Percentiles rank a stretch among this genome's conserved stretches.
These are phyloP conservation scores for Drosophila murphyi DNA, from an alignment of 1,140 invertebrate species.

Conservation along the genomic window DNA sequence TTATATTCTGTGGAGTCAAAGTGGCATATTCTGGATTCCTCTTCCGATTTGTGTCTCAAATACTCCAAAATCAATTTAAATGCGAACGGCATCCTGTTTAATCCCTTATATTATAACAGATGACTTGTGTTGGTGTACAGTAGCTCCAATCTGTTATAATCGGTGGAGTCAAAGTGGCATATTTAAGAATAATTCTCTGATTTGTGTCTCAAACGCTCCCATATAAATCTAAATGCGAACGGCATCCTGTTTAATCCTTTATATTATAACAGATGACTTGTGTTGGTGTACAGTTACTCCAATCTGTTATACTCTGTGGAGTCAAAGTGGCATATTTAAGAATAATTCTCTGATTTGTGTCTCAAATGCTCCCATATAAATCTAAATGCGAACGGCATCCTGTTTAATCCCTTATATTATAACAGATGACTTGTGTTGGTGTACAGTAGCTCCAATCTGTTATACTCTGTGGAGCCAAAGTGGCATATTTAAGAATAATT, in stretches of 20 bases:
- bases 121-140: slow-evolving; percentile 45
- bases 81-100: slow-evolving; percentile 44
- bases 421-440: slow-evolving; percentile 51
- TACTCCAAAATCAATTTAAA: slow-evolving; percentile 25
- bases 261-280: slow-evolving; percentile 50
- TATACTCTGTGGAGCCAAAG: slow-evolving; percentile 31
- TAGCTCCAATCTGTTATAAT: background rate
- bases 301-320: slow-evolving; percentile 19
- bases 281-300: slow-evolving; percentile 30
- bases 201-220: slow-evolving; percentile 46
- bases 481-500: slow-evolving; percentile 17
- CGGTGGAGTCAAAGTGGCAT: slow-evolving; percentile 40
- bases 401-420: slow-evolving; percentile 43
- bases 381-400: slow-evolving; percentile 36
- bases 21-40: slow-evolving; percentile 30
- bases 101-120: slow-evolving; percentile 30
- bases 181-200: too few species aligned
- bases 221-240: slow-evolving; percentile 25
- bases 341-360: slow-evolving; percentile 9
- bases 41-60: slow-evolving; percentile 32
- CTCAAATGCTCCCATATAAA: slow-evolving; percentile 42
- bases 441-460: slow-evolving; percentile 13
- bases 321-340: slow-evolving; percentile 40
- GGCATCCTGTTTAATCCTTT: slow-evolving; percentile 42
- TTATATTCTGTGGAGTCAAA: slow-evolving; percentile 24